These are phyloP conservation scores for Paraplagusia blochii DNA, from an alignment of 2,113 vertebrate genomes.

Conservation along the genomic window DNA sequence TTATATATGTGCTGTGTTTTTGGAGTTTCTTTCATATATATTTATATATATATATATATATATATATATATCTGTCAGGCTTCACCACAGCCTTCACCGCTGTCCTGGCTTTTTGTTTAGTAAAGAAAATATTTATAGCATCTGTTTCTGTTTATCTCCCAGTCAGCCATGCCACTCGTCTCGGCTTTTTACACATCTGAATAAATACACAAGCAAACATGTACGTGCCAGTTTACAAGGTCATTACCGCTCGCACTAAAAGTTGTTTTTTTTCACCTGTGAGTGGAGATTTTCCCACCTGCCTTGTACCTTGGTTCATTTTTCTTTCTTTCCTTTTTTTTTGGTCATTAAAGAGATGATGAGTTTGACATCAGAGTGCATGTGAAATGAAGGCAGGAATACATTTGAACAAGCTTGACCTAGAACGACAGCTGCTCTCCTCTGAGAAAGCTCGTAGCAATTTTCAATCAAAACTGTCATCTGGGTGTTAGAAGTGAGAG, in stretches of 20 bases:
- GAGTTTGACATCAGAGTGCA: slow-evolving; percentile 30
- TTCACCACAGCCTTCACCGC: slow-evolving; percentile 52
- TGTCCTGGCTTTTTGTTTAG: slow-evolving; percentile 52
- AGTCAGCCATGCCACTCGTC: slow-evolving; percentile 9
- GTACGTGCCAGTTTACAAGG: slow-evolving; percentile 25
- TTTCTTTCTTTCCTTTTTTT: slow-evolving; percentile 6
- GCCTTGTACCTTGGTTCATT: slow-evolving; percentile 31
- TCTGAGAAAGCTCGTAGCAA: slow-evolving; percentile 31
- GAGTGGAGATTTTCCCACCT: slow-evolving; percentile 46
- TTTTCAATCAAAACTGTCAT: slow-evolving; percentile 31
- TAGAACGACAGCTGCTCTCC: slow-evolving; percentile 46
- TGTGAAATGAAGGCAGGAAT: slow-evolving; percentile 34
- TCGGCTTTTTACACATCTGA: slow-evolving; percentile 38
- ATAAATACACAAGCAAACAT: slow-evolving; percentile 19
- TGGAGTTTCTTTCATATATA: slow-evolving; percentile 70
- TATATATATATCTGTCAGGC: slow-evolving; percentile 68
- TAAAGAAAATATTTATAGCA: slow-evolving; percentile 39
- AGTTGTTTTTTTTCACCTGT: slow-evolving; percentile 62
- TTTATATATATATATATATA: no score
- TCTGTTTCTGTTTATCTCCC: slow-evolving; percentile 32
- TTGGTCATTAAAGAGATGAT: slow-evolving; percentile 2
- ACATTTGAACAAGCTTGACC: slow-evolving; percentile 35
- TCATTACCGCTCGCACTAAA: slow-evolving; percentile 57
- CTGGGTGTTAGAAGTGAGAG: slow-evolving; percentile 18
- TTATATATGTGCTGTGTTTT: slow-evolving; percentile 69